Percentiles rank a stretch among this genome's conserved stretches.
These are phyloP conservation scores for Pongo pygmaeus DNA, from an alignment of 2,113 vertebrate genomes.

Conservation along the genomic window DNA sequence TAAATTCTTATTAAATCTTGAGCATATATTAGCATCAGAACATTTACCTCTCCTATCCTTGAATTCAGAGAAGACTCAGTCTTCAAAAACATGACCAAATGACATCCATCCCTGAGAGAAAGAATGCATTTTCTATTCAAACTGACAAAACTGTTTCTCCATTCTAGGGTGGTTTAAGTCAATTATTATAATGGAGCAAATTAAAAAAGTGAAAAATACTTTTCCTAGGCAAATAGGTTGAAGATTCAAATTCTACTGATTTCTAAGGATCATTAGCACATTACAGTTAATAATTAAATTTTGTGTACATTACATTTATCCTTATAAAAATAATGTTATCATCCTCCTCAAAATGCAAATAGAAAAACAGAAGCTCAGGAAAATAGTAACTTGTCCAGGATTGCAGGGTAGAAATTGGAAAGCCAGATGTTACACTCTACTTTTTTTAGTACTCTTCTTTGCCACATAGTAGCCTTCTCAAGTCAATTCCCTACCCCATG, in stretches of 20 bases:
- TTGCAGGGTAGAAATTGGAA: neutral
- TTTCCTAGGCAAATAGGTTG: neutral
- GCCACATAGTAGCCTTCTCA: neutral
- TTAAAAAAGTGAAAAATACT: neutral
- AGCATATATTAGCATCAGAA: neutral
- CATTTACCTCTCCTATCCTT: neutral
- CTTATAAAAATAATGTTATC: neutral
- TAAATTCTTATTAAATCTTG: neutral
- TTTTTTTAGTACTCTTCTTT: neutral
- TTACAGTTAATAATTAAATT: slow-evolving; percentile 11
- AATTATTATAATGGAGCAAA: neutral
- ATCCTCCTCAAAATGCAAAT: neutral
- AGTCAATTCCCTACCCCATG: accelerated
- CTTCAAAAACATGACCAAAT: neutral
- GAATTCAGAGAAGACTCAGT: neutral
- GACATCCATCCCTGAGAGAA: neutral
- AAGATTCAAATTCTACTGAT: slow-evolving; percentile 32
- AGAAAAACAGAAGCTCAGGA: neutral
- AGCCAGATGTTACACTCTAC: neutral
- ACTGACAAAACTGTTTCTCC: neutral
- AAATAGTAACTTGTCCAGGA: neutral
- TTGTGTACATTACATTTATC: neutral
- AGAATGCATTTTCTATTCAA: neutral
- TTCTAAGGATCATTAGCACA: neutral
- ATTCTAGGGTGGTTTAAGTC: neutral